Conservation (phyloP, 92 coral and sea anemone genomes). For the Phenganax marumi region DNA sequence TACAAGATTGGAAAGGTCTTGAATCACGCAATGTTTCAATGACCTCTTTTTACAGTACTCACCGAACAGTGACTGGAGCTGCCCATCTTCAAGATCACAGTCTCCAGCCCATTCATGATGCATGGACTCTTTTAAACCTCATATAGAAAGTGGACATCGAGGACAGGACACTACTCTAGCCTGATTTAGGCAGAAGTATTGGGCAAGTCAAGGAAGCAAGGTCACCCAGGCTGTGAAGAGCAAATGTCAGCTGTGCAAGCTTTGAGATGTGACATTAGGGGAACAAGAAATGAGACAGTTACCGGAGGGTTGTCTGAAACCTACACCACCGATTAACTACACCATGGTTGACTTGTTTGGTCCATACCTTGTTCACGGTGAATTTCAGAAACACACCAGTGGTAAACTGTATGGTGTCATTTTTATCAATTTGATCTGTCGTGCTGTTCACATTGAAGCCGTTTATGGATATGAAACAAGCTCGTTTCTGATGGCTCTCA, state of each 20-base stretch:
- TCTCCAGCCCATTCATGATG: conserved; percentile 47
- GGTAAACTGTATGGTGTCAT: conserved; percentile 62
- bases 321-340: conserved; percentile 57
- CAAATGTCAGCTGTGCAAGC: conserved; percentile 63
- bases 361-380: conserved; percentile 54
- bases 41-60: conserved; percentile 27
- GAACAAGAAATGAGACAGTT: conserved; percentile 57
- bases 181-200: too few relatives aligned
- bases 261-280: conserved; percentile 51
- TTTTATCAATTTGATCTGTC: conserved; percentile 48
- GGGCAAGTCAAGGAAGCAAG: too few relatives aligned
- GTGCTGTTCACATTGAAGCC: conserved; percentile 56
- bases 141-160: too few relatives aligned
- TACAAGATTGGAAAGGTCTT: conserved; percentile 16
- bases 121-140: conserved; percentile 40
- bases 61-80: conserved; percentile 11
- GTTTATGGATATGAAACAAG: conserved; percentile 42
- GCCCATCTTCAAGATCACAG: conserved; percentile 39
- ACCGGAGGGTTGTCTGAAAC: conserved; percentile 58
- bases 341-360: conserved; percentile 64
- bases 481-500: conserved; percentile 48
- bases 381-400: conserved; percentile 58
- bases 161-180: too few relatives aligned
- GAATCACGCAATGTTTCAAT: neutral
- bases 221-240: too few relatives aligned